phyloP scores from a whole-genome alignment of 2,888 invertebrate species.

The Parthenolecanium corni region DNA sequence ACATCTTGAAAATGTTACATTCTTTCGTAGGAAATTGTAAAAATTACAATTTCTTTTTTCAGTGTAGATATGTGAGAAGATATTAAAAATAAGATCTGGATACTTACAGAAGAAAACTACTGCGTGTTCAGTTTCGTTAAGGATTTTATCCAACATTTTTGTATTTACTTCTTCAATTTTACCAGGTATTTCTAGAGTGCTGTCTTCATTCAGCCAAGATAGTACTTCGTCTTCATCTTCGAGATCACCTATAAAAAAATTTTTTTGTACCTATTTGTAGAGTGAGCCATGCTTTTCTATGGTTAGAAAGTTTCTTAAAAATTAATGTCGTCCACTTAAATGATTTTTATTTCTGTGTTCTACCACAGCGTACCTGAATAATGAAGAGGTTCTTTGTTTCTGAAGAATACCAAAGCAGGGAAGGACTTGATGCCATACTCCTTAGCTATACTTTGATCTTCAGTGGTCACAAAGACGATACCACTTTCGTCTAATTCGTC shows the following conservation, averaged over 20 bases:
- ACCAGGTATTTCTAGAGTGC: slow-evolving; percentile 80
- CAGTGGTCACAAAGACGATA: slow-evolving; percentile 86
- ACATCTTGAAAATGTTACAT: no score
- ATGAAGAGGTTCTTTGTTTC: slow-evolving; percentile 77
- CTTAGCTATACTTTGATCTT: slow-evolving; percentile 67
- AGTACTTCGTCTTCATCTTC: slow-evolving; percentile 85
- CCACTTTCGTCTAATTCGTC: slow-evolving; percentile 87
- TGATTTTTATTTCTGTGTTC: no score
- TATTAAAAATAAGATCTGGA: no score
- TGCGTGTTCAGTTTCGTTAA: slow-evolving; percentile 74
- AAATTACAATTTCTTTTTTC: no score
- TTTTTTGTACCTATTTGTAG: no score
- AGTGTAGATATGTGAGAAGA: no score
- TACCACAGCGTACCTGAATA: slow-evolving; percentile 56
- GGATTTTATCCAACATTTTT: slow-evolving; percentile 78
- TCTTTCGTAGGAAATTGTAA: no score
- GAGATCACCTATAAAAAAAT: slow-evolving; percentile 58
- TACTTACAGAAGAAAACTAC: slow-evolving; percentile 87
- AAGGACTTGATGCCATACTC: slow-evolving; percentile 73
- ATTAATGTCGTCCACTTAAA: no score
- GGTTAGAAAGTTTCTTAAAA: no score
- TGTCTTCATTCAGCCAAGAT: slow-evolving; percentile 81
- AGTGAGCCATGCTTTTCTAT: no score
- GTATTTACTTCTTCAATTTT: slow-evolving; percentile 85
- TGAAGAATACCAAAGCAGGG: slow-evolving; percentile 78